A percentile compares a stretch with the other conserved stretches of the same genome.
These are phyloP conservation scores for Sebastes ruberrimus DNA, from an alignment of 2,797 vertebrate species.

Conservation along the genomic window DNA sequence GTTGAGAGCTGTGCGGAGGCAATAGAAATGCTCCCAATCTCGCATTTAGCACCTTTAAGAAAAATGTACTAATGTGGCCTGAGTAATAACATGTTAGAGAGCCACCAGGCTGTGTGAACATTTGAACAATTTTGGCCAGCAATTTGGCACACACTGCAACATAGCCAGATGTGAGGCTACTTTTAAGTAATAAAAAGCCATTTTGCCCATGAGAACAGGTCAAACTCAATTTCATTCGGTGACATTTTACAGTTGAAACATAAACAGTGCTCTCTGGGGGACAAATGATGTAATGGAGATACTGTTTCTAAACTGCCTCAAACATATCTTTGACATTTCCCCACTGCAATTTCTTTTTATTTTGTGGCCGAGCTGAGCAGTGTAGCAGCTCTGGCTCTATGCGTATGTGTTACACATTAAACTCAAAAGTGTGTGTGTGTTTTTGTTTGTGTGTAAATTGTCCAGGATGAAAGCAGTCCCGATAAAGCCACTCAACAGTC, in stretches of 20 bases:
- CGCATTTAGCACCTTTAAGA: no score
- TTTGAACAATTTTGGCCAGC: background rate
- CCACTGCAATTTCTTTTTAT: background rate
- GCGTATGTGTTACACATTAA: background rate
- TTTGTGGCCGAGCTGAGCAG: background rate
- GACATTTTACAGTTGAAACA: background rate
- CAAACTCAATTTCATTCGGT: background rate
- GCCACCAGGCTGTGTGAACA: background rate
- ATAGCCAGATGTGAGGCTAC: no score
- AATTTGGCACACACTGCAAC: background rate
- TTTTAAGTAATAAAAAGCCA: background rate
- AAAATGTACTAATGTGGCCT: background rate
- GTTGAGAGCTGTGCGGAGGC: no score
- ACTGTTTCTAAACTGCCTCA: background rate
- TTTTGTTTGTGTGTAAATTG: background rate
- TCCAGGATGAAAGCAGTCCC: slow-evolving; percentile 89
- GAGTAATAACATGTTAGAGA: background rate
- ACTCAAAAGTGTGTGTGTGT: background rate
- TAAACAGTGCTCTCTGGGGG: background rate
- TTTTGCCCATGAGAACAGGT: background rate
- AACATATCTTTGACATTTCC: background rate
- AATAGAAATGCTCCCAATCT: no score
- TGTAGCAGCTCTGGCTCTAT: background rate
- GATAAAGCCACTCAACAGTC: slow-evolving; percentile 85
- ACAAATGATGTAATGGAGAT: background rate